Conservation (phyloP, 2,113 vertebrate genomes). For the Megaleporinus macrocephalus region DNA sequence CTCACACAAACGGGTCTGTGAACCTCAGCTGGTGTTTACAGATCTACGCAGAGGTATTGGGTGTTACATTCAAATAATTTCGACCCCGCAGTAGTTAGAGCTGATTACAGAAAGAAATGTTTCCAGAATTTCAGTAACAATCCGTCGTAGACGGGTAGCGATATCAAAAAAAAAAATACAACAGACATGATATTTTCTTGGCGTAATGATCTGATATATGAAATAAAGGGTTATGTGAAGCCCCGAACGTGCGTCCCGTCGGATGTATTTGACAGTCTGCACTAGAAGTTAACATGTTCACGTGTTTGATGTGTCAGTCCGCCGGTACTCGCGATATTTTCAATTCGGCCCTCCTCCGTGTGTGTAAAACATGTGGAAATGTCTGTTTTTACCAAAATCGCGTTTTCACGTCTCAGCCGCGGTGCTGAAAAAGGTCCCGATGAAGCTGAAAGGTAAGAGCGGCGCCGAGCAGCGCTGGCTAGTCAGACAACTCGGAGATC, state of each 20-base stretch:
- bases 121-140: not conserved
- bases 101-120: not conserved
- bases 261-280: not conserved
- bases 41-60: not conserved
- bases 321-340: not conserved
- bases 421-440: conserved; percentile 62
- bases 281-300: not conserved
- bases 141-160: too few relatives aligned
- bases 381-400: conserved; percentile 23
- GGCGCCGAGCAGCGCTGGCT: conserved; percentile 84
- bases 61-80: conserved; percentile 62
- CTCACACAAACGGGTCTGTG: not conserved
- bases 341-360: not conserved
- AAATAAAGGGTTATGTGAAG: not conserved
- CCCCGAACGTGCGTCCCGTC: not conserved
- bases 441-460: conserved; percentile 67
- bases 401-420: conserved; percentile 68
- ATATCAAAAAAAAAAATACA: too few relatives aligned
- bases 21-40: fast-evolving
- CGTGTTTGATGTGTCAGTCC: not conserved
- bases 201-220: not conserved
- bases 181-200: not conserved
- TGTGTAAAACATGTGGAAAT: conserved; percentile 55
- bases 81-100: conserved; percentile 49
- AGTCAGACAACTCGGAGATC: conserved; percentile 83